Evolutionary conservation across 1,140 invertebrate genomes (phyloP).

Genomic region (Orchesella cincta): DNA sequence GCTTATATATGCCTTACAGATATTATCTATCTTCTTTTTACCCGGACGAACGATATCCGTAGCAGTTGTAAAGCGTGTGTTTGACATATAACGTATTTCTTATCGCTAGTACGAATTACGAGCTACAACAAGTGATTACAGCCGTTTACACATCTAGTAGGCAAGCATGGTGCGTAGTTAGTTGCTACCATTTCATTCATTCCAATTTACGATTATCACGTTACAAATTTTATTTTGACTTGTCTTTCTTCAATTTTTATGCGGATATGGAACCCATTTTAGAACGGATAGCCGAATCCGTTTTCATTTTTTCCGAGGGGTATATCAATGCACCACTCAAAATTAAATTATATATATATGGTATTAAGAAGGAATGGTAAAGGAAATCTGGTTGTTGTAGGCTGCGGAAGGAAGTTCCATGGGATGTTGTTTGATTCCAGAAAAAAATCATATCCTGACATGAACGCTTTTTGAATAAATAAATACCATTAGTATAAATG

Average conservation of each 20-base stretch:
- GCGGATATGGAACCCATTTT: slow-evolving; percentile 6
- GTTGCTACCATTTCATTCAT: background rate
- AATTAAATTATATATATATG: background rate
- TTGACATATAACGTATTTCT: no score
- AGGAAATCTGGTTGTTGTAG: slow-evolving; percentile 9
- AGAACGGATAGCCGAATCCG: slow-evolving; percentile 16
- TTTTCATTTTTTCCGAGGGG: background rate
- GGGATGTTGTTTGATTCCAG: background rate
- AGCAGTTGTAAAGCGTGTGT: background rate
- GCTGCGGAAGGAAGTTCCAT: slow-evolving; percentile 25
- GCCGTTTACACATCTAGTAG: background rate
- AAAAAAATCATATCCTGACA: slow-evolving; percentile 8
- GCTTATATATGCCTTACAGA: background rate
- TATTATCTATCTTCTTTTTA: background rate
- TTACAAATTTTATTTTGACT: background rate
- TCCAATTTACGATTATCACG: background rate
- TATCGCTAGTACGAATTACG: no score
- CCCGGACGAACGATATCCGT: slow-evolving; percentile 1
- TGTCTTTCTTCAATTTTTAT: background rate
- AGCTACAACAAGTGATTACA: background rate
- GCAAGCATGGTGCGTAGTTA: background rate
- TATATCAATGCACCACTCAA: background rate
- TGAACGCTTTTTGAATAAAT: background rate
- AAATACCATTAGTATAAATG: slow-evolving; percentile 9
- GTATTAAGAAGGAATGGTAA: background rate